A percentile compares a stretch with the other conserved stretches of the same genome.
Evolutionary conservation across 2,113 vertebrate genomes (phyloP).

Genomic region (Pycnonotus jocosus): DNA sequence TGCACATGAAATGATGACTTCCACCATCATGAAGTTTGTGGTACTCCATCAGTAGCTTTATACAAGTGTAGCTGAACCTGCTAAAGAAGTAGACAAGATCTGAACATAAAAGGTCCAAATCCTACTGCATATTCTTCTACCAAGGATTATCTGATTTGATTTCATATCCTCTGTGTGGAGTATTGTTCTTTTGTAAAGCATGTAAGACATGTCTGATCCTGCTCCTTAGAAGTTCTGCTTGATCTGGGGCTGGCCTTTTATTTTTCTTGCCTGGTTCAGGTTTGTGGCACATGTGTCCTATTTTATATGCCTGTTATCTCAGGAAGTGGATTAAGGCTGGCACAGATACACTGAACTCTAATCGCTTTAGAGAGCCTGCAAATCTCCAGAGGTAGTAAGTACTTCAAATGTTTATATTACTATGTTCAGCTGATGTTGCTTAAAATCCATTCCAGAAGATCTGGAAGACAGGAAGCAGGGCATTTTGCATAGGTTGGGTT

Average conservation of each 20-base stretch:
- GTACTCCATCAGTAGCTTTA: not conserved
- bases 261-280: not conserved
- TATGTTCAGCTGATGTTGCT: not conserved
- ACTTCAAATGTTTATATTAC: not conserved
- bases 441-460: conserved; percentile 4
- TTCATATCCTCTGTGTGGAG: not conserved
- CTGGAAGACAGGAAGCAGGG: not conserved
- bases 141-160: not conserved
- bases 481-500: not conserved
- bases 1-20: not conserved
- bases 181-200: not conserved
- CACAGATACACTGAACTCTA: not conserved
- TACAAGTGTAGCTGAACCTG: not conserved
- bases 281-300: conserved; percentile 7
- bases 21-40: not conserved
- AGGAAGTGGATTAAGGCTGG: conserved; percentile 3
- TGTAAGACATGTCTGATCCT: not conserved
- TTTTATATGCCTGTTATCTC: conserved; percentile 10
- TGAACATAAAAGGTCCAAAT: not conserved
- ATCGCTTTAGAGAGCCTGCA: not conserved
- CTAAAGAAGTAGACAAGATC: not conserved
- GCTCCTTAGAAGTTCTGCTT: not conserved
- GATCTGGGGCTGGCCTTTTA: not conserved
- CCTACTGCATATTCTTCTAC: not conserved
- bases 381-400: not conserved